Percentiles rank a stretch among this genome's conserved stretches.
These are phyloP conservation scores for Spilogale gracilis DNA, from an alignment of 2,113 vertebrate genomes.

Conservation along the genomic window DNA sequence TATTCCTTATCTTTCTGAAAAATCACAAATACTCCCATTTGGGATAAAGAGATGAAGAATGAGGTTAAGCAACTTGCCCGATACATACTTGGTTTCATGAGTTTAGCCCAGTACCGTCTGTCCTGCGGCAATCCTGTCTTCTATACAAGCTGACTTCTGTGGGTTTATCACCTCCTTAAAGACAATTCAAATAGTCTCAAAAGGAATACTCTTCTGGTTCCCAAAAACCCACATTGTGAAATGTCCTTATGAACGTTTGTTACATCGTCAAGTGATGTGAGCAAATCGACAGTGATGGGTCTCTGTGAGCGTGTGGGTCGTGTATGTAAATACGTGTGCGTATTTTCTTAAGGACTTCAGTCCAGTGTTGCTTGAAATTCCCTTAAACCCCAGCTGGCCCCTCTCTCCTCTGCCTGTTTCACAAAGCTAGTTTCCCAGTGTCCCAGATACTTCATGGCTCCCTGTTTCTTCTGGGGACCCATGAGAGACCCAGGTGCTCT, in stretches of 20 bases:
- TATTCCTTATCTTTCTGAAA: neutral
- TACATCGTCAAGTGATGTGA: neutral
- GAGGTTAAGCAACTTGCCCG: neutral
- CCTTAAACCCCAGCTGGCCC: neutral
- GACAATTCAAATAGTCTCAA: neutral
- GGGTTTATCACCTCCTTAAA: neutral
- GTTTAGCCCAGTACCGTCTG: neutral
- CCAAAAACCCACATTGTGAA: neutral
- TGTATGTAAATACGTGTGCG: neutral
- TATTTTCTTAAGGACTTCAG: neutral
- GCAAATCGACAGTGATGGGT: neutral
- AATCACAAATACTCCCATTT: neutral
- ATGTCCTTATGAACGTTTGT: neutral
- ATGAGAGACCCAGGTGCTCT: neutral
- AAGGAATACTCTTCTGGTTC: neutral
- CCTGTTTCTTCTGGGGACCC: neutral
- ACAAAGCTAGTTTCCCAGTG: neutral
- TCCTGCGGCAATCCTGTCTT: neutral
- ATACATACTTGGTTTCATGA: neutral
- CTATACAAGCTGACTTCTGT: neutral
- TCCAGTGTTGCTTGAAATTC: neutral
- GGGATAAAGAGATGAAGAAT: neutral
- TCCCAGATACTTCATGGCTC: fast-evolving
- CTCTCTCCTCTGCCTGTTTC: neutral
- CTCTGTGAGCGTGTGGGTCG: neutral